Conservation (phyloP, 2,888 invertebrate genomes). For the Parelbella ahira region DNA sequence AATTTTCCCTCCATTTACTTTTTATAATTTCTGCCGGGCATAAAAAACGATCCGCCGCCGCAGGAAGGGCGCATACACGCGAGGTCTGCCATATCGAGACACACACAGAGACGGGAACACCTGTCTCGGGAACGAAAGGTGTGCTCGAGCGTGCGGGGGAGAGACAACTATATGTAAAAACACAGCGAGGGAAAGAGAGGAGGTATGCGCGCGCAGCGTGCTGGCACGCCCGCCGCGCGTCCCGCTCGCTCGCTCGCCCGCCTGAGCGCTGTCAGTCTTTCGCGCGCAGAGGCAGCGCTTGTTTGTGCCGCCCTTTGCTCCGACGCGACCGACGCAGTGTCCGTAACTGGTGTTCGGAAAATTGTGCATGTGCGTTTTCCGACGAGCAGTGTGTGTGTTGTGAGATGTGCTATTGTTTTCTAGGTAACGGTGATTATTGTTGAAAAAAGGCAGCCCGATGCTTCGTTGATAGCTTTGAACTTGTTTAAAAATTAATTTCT, state of each 20-base stretch:
- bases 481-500: conserved; percentile 19
- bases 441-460: conserved; percentile 65
- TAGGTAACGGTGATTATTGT: conserved; percentile 70
- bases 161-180: conserved; percentile 50
- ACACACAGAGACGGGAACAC: conserved; percentile 73
- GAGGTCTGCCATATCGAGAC: conserved; percentile 54
- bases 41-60: conserved; percentile 79
- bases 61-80: conserved; percentile 73
- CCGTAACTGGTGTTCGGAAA: conserved; percentile 79
- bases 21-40: conserved; percentile 79
- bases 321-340: conserved; percentile 76
- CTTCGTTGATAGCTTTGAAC: conserved; percentile 44
- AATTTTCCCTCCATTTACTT: conserved; percentile 81
- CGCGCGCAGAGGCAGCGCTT: conserved; percentile 73
- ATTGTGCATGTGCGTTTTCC: conserved; percentile 81
- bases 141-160: conserved; percentile 64
- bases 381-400: conserved; percentile 76
- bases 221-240: conserved; percentile 76
- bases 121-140: conserved; percentile 79
- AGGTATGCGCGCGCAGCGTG: conserved; percentile 68
- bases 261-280: conserved; percentile 65
- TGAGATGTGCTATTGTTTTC: conserved; percentile 80
- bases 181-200: conserved; percentile 54
- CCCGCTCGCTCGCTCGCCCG: conserved; percentile 65
- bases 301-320: conserved; percentile 69